phyloP scores from a whole-genome alignment of 2,888 invertebrate genomes.

The Copidosoma aretas region DNA sequence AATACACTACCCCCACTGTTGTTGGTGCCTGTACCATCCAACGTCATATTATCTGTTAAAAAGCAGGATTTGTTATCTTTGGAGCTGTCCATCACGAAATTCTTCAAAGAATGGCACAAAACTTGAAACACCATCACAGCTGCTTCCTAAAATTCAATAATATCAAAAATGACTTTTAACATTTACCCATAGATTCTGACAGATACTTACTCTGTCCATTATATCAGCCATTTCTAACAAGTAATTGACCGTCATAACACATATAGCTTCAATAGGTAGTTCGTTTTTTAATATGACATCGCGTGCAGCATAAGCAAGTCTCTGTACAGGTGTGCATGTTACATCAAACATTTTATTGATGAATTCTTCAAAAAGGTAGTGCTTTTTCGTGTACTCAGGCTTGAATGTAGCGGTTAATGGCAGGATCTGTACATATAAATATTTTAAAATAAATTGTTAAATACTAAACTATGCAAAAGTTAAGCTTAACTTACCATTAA shows the following conservation, averaged over 20 bases:
- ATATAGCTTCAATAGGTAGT: slow-evolving; percentile 61
- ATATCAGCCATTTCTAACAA: slow-evolving; percentile 68
- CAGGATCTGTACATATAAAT: slow-evolving; percentile 62
- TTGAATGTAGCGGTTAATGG: slow-evolving; percentile 67
- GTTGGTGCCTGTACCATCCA: background rate
- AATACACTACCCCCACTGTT: background rate
- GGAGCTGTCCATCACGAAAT: slow-evolving; percentile 49
- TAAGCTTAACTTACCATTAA: slow-evolving; percentile 51
- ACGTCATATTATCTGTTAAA: background rate
- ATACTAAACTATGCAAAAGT: background rate
- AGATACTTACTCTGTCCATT: slow-evolving; percentile 53
- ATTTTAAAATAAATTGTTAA: background rate
- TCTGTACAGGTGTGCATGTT: slow-evolving; percentile 70
- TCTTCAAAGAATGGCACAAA: slow-evolving; percentile 56
- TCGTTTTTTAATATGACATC: slow-evolving; percentile 63
- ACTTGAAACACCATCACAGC: slow-evolving; percentile 59
- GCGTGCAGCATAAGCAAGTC: slow-evolving; percentile 69
- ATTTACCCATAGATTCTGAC: slow-evolving; percentile 7
- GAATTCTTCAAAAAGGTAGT: slow-evolving; percentile 69
- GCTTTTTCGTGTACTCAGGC: slow-evolving; percentile 52
- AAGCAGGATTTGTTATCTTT: background rate
- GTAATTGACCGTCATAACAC: slow-evolving; percentile 60
- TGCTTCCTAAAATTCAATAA: slow-evolving; percentile 50
- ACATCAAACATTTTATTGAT: slow-evolving; percentile 69
- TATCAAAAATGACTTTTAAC: background rate